Evolutionary conservation across 2,888 invertebrate species (phyloP), one percentile per base, ranked within the genome.

Genomic region (Erebia epiphron): DNA sequence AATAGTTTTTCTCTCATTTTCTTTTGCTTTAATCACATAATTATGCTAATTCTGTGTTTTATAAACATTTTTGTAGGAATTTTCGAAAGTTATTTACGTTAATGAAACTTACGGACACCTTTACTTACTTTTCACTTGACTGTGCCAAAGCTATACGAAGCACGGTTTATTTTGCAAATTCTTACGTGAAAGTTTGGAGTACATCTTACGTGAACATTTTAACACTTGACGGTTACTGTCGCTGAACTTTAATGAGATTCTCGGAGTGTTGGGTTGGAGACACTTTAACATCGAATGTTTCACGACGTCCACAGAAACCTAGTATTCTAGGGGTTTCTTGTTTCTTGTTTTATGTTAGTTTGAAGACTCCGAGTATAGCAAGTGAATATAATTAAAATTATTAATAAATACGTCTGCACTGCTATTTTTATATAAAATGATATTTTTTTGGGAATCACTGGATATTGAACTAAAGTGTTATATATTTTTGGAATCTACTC

Each of bases 241-340:
- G 71, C 56, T 72, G 66, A 72, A 68, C 68, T 72, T 72, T 66
- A 72, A 72, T 72, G 68, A 71, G 71, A 71, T 71, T 71, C 71
- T 71, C 68, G 68, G 60, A 60, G 64, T 68, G 71, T 62, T 26
- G 16, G 60, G 60, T 60, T 46, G 56, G 61, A 52, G 67, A 67
- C 62, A 66, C 62, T 67, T 67, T 70, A 26, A 56, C 62, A 62
- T 62, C 49, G 62, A 62, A 43, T 62, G 46, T 21, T 62, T 46
- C 18, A 49, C 62, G 62, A 14, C 49, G 49, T 46, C 16, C 62
- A 49, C 46, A 21, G 46, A 1, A 62, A 46, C 61, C 46, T 13
- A 46, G 61, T 21, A 14, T 62, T 46, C 46, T 14, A 8, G 18
- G 21, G 46, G 16, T 9, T 49, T 49, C 49, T 21, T 49, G 43